Conservation (phyloP, 2,797 vertebrate genomes). For the Malacoctenus gilli region DNA sequence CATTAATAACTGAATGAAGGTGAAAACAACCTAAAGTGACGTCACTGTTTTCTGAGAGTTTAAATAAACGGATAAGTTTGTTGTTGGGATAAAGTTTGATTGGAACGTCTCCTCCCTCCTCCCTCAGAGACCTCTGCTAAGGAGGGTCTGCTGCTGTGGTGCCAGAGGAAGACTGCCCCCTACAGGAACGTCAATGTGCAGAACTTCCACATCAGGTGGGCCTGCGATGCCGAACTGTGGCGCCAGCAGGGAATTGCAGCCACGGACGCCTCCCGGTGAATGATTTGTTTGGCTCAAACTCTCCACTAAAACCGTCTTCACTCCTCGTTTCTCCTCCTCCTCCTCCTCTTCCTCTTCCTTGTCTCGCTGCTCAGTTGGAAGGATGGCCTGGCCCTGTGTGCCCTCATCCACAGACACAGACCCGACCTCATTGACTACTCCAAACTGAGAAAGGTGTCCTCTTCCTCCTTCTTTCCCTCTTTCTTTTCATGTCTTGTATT, state of each 20-base stretch:
- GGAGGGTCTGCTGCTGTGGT: constrained; percentile 94
- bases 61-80: too few species aligned
- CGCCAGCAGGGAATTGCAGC: constrained; percentile 1
- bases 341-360: constrained; percentile 7
- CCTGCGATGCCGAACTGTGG: constrained; percentile 29
- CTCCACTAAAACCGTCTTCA: not conserved
- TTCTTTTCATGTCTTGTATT: too few species aligned
- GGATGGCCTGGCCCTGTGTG: constrained; percentile 92
- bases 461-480: constrained; percentile 1
- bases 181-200: constrained; percentile 98
- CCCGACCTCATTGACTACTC: constrained; percentile 89
- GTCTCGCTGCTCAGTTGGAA: constrained; percentile 83
- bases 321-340: not conserved
- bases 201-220: constrained; percentile 97
- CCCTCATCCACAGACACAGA: constrained; percentile 94
- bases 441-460: constrained; percentile 89
- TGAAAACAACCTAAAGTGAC: too few species aligned
- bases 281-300: not conserved
- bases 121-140: constrained; percentile 93
- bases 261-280: not conserved
- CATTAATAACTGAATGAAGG: too few species aligned
- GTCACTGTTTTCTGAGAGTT: too few species aligned
- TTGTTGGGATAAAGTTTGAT: too few species aligned
- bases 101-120: too few species aligned
- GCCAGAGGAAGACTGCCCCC: constrained; percentile 95